Percentiles rank a stretch among this genome's conserved stretches.
These are phyloP conservation scores for Paramormyrops kingsleyae DNA, from an alignment of 2,113 vertebrate genomes.

Conservation along the genomic window DNA sequence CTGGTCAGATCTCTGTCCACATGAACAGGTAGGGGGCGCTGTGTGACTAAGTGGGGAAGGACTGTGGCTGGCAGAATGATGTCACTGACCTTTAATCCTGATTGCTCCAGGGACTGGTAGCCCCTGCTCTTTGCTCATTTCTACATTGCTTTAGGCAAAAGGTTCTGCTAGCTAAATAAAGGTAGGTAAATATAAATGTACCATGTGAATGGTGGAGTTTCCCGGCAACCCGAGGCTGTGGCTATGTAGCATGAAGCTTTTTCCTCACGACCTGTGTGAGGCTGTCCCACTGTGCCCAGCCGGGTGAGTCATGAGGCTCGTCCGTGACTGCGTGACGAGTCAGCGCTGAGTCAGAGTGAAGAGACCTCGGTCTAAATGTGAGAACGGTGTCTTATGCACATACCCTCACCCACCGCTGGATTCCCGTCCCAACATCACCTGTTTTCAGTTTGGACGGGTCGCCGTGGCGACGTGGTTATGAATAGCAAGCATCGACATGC, in stretches of 20 bases:
- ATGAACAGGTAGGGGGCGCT: neutral
- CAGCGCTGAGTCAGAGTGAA: neutral
- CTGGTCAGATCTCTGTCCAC: neutral
- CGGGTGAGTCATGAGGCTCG: neutral
- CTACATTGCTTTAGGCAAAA: neutral
- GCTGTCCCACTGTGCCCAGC: neutral
- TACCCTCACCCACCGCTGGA: neutral
- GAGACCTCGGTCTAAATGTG: neutral
- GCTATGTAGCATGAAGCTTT: neutral
- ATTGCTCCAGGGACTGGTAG: neutral
- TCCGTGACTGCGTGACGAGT: neutral
- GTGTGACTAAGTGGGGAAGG: neutral
- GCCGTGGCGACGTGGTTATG: conserved; percentile 54
- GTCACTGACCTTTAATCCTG: neutral
- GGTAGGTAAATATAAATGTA: neutral
- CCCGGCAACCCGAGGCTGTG: neutral
- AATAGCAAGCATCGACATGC: conserved; percentile 58
- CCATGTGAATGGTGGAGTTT: neutral
- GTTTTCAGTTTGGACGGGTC: conserved; percentile 44
- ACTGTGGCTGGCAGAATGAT: neutral
- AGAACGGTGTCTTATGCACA: neutral
- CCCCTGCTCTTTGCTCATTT: neutral
- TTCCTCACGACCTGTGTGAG: neutral
- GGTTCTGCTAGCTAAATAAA: neutral
- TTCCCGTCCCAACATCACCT: conserved; percentile 23